These are phyloP conservation scores for Ariolimax columbianus DNA, from an alignment of 2,888 invertebrate genomes.

Conservation along the genomic window DNA sequence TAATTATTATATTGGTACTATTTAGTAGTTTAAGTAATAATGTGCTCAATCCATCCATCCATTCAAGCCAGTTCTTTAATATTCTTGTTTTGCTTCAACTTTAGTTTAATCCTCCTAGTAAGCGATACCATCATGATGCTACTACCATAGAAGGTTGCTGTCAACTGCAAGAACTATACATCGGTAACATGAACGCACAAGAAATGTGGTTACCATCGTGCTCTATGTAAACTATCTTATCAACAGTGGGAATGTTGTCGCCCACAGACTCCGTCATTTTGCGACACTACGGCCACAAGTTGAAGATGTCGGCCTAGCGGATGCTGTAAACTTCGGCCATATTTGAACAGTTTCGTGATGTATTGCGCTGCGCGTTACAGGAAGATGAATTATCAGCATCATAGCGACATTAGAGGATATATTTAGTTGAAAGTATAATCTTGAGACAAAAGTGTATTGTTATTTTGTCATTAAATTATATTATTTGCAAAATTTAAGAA, in stretches of 20 bases:
- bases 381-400: neutral
- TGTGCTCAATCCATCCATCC: too few relatives aligned
- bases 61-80: too few relatives aligned
- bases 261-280: conserved; percentile 65
- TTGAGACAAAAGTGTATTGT: neutral
- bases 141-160: too few relatives aligned
- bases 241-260: conserved; percentile 69
- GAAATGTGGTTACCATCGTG: conserved; percentile 51
- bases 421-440: neutral
- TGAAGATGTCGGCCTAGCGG: neutral
- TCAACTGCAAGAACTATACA: neutral
- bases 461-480: neutral
- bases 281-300: conserved; percentile 71
- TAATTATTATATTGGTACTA: too few relatives aligned
- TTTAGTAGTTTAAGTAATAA: too few relatives aligned
- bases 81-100: too few relatives aligned
- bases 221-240: conserved; percentile 55
- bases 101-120: too few relatives aligned
- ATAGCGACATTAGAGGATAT: neutral
- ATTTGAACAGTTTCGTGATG: neutral
- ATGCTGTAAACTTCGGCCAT: too few relatives aligned
- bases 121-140: too few relatives aligned
- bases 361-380: neutral
- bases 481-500: neutral
- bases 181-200: neutral